Evolutionary conservation across 2,888 invertebrate species (phyloP).

Genomic region (Xylota sylvarum): DNA sequence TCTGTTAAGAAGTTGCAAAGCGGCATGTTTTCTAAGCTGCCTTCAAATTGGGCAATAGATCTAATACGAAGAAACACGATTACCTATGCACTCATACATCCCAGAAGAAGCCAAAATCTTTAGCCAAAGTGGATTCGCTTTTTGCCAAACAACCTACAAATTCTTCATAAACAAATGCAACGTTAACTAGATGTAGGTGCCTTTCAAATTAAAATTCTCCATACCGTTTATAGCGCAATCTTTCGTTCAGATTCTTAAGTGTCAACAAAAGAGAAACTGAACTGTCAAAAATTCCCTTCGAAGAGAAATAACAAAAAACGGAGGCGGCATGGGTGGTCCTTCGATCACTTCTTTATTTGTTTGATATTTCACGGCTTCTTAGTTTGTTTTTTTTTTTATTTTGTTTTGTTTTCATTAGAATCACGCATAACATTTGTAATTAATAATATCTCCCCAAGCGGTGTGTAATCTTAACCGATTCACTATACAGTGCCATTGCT

Average conservation of each 20-base stretch:
- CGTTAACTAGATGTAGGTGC: no score
- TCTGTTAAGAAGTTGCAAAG: no score
- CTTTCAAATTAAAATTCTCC: not conserved
- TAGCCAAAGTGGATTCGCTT: no score
- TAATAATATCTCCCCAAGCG: not conserved
- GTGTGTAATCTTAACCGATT: not conserved
- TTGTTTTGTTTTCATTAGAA: conserved; percentile 62
- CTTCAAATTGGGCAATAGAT: no score
- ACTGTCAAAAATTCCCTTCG: conserved; percentile 54
- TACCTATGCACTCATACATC: no score
- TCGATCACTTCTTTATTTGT: conserved; percentile 55
- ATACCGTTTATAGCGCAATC: conserved; percentile 10
- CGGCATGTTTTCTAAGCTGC: no score
- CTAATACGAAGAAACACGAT: no score
- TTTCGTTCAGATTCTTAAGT: not conserved
- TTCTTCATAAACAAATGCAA: no score
- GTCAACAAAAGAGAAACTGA: conserved; percentile 12
- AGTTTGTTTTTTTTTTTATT: conserved; percentile 48
- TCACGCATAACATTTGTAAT: conserved; percentile 40
- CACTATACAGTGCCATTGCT: not conserved
- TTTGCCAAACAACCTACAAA: no score
- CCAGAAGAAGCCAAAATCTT: no score
- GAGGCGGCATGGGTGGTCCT: conserved; percentile 71
- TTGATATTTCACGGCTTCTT: conserved; percentile 52
- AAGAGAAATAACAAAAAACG: conserved; percentile 23